Evolutionary conservation across 2,888 invertebrate genomes (phyloP).

Genomic region (Agrenia bidenticulata): DNA sequence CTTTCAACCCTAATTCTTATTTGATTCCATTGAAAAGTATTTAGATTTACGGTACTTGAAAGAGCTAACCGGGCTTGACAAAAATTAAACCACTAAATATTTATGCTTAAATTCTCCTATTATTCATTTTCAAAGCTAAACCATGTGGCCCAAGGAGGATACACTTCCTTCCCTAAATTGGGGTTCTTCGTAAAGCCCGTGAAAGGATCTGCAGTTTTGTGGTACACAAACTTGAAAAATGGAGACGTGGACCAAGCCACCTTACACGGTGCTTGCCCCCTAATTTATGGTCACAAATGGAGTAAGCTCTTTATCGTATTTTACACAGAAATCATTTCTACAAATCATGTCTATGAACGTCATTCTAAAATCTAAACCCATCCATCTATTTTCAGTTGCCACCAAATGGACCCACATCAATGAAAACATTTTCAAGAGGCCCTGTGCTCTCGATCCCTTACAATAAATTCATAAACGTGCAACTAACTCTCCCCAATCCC

Average conservation of each 20-base stretch:
- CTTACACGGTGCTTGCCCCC: constrained; percentile 58
- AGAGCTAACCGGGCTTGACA: too few relatives aligned
- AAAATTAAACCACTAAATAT: too few relatives aligned
- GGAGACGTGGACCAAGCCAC: constrained; percentile 57
- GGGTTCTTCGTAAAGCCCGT: constrained; percentile 50
- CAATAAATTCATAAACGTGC: constrained; percentile 22
- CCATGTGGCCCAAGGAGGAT: constrained; percentile 50
- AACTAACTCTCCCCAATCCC: too few relatives aligned
- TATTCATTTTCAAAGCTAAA: constrained; percentile 47
- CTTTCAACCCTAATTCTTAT: too few relatives aligned
- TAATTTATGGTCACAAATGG: constrained; percentile 56
- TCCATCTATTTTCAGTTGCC: constrained; percentile 29
- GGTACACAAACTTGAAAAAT: constrained; percentile 57
- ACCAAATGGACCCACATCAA: constrained; percentile 41
- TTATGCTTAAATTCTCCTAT: too few relatives aligned
- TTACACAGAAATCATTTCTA: constrained; percentile 2
- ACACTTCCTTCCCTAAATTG: constrained; percentile 51
- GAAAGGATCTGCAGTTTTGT: constrained; percentile 57
- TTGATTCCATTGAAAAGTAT: too few relatives aligned
- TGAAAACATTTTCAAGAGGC: constrained; percentile 34
- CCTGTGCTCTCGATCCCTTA: constrained; percentile 21
- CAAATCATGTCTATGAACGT: not conserved
- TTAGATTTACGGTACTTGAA: too few relatives aligned
- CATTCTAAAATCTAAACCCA: not conserved
- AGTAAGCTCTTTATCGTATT: constrained; percentile 52